Evolutionary conservation across 1,140 invertebrate species (phyloP).

Genomic region (Prorops nasuta): DNA sequence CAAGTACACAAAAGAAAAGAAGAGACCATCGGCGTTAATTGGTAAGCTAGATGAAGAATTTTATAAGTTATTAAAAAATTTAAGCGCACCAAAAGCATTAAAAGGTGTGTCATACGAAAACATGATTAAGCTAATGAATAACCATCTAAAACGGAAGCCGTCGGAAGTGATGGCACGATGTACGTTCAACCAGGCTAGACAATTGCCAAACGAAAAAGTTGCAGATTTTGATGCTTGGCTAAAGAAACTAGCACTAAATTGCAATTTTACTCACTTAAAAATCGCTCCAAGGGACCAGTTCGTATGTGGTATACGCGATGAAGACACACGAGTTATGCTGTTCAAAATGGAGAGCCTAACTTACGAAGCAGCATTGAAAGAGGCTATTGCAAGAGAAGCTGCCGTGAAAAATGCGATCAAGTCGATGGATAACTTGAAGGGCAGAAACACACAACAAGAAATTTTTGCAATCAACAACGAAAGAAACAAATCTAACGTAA

Average conservation of each 20-base stretch:
- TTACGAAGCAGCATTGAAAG: slow-evolving; percentile 10
- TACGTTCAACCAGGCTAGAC: slow-evolving; percentile 4
- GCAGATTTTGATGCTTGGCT: slow-evolving; percentile 5
- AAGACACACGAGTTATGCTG: slow-evolving; percentile 8
- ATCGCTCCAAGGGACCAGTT: slow-evolving; percentile 6
- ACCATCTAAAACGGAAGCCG: slow-evolving; percentile 6
- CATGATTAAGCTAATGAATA: background rate
- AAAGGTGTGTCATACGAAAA: background rate
- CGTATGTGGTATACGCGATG: background rate
- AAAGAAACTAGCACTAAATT: slow-evolving; percentile 4
- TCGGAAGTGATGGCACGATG: slow-evolving; percentile 10
- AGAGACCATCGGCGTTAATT: background rate
- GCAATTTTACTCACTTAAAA: slow-evolving; percentile 3
- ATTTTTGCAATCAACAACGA: background rate
- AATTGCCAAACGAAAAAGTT: background rate
- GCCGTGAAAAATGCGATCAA: slow-evolving; percentile 8
- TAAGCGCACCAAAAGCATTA: background rate
- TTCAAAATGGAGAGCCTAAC: slow-evolving; percentile 9
- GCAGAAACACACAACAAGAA: background rate
- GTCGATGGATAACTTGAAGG: background rate
- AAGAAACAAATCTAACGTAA: background rate
- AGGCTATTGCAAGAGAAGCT: slow-evolving; percentile 9
- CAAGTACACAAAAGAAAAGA: background rate
- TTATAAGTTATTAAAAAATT: background rate
- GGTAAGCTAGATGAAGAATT: background rate